Evolutionary conservation across 1,140 invertebrate species (phyloP).

Genomic region (Cylas formicarius): DNA sequence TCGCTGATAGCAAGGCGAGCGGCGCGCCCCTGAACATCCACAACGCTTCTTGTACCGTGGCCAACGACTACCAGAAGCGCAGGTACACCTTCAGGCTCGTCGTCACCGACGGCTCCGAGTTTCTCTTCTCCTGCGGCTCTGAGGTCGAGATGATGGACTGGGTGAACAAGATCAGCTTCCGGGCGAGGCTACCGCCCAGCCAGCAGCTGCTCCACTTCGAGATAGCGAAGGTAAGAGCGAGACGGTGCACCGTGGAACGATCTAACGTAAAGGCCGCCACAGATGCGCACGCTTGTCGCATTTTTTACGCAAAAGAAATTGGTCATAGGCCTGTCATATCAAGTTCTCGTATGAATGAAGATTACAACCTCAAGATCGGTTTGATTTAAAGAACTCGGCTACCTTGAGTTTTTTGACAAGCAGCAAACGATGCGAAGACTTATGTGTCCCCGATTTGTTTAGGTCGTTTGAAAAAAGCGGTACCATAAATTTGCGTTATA

Average conservation of each 20-base stretch:
- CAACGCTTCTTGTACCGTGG: conserved; percentile 74
- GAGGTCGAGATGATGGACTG: conserved; percentile 81
- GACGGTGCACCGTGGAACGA: not conserved
- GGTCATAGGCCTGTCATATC: too few species aligned
- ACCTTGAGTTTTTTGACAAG: too few species aligned
- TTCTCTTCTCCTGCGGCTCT: conserved; percentile 73
- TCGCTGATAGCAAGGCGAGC: conserved; percentile 77
- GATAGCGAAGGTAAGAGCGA: conserved; percentile 33
- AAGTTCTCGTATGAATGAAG: too few species aligned
- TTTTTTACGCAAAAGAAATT: too few species aligned
- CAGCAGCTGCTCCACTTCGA: conserved; percentile 82
- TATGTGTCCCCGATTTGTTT: too few species aligned
- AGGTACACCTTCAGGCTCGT: conserved; percentile 88
- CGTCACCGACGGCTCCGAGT: conserved; percentile 87
- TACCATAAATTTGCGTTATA: too few species aligned
- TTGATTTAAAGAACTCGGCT: too few species aligned
- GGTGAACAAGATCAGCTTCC: conserved; percentile 90
- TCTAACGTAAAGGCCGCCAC: too few species aligned
- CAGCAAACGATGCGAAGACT: too few species aligned
- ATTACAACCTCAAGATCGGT: too few species aligned
- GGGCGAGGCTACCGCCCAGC: conserved; percentile 83
- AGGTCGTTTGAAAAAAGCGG: too few species aligned
- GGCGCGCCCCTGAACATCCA: conserved; percentile 85
- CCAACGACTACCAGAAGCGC: conserved; percentile 90
- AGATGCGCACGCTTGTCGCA: too few species aligned